phyloP scores from a whole-genome alignment of 2,797 vertebrate genomes.

The Echeneis naucrates region DNA sequence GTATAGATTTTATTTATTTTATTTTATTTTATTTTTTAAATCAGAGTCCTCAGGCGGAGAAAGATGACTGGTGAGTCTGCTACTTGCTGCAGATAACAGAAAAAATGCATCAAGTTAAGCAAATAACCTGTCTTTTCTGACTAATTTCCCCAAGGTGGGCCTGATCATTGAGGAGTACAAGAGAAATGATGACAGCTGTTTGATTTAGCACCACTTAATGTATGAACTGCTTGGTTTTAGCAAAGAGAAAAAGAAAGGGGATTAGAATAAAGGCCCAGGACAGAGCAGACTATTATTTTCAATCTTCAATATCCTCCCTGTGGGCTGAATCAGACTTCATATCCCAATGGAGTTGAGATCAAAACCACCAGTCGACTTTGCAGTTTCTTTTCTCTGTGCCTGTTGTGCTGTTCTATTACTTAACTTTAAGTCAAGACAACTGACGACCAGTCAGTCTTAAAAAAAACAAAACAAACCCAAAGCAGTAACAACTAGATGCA shows the following conservation, averaged over 20 bases:
- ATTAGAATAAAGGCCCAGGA: conserved; percentile 57
- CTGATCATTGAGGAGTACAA: conserved; percentile 54
- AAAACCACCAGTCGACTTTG: conserved; percentile 56
- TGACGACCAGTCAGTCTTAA: conserved; percentile 29
- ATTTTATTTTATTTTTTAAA: conserved; percentile 11
- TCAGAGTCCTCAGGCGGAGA: conserved; percentile 34
- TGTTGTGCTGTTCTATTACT: conserved; percentile 21
- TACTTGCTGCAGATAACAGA: conserved; percentile 50
- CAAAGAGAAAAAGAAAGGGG: conserved; percentile 43
- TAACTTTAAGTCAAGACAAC: conserved; percentile 27
- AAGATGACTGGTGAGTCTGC: conserved; percentile 28
- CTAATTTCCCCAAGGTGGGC: conserved; percentile 56
- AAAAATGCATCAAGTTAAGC: conserved; percentile 47
- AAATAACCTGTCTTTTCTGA: conserved; percentile 52
- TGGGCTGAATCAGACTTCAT: conserved; percentile 43
- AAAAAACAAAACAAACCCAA: too few species aligned
- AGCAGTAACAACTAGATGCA: conserved; percentile 30
- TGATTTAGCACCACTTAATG: conserved; percentile 46
- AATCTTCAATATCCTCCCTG: conserved; percentile 60
- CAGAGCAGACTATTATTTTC: conserved; percentile 45
- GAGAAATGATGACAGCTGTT: conserved; percentile 54
- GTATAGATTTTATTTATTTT: not conserved
- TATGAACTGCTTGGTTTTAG: conserved; percentile 39
- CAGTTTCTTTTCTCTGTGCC: conserved; percentile 38
- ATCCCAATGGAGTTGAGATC: conserved; percentile 49